Evolutionary conservation across 2,888 invertebrate species (phyloP), one percentile per base, ranked within the genome.

Genomic region (Phragmatobia fuliginosa): DNA sequence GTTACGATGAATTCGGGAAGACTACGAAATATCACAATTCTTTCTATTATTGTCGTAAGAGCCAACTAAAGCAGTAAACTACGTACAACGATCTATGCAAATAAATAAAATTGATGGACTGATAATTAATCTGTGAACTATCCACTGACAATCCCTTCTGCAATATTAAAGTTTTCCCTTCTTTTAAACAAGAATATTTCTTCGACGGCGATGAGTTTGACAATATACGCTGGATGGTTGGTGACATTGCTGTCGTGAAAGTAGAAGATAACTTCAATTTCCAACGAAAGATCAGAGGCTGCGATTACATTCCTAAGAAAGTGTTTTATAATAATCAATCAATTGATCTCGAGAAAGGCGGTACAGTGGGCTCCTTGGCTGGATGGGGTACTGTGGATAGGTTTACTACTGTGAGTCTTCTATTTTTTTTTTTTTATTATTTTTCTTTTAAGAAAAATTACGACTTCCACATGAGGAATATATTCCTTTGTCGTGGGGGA

Each of bases 181-280:
- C 1, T 41, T 31, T 66, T 52, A 16, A 1, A 36, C 14, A 25
- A 94, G 94, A 84, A 32, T 94, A 94, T 71, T 86, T 83, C 21
- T 94, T 79, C 75, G 94, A 94, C 10, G 94, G 93, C 0, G 66
- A 84, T 2, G 87, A 91, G 0, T 91, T 91, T 60, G 89, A 94
- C 63, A 94, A 94, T 72, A 91, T 94, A 6, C 86, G 89, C 2
- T 94, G 94, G 94, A 93, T 94, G 93, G 77, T 87, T 0, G 87
- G 90, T 36, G 94, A 94, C 73, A 90, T 94, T 64, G 94, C 94
- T 0, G 88, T 94, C 0, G 94, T 94, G 1, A 92, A 91, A 68
- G 90, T 92, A 0, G 94, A 94, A 58, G 91, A 90, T 5, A 76
- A 86, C 6, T 94, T 94, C 74, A 92, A 94, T 78, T 94, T 94